Evolutionary conservation across 2,113 vertebrate genomes (phyloP).

Genomic region (Petromus typicus): DNA sequence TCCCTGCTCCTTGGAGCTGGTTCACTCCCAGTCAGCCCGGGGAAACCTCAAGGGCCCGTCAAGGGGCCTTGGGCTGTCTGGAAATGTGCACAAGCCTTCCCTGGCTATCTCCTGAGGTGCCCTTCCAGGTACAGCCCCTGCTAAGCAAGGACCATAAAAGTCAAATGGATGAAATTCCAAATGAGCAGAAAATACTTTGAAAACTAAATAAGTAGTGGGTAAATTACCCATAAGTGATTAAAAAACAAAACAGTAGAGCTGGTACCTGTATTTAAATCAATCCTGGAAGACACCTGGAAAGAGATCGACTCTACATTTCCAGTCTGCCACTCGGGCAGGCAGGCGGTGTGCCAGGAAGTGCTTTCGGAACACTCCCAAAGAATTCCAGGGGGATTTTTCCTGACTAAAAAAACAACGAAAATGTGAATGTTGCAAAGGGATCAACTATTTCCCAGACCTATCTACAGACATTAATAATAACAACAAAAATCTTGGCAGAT

Average conservation of each 20-base stretch:
- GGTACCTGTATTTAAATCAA: background rate
- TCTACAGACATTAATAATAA: background rate
- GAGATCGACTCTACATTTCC: rapidly evolving
- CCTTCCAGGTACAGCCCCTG: background rate
- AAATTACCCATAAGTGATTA: no score
- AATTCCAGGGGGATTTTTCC: no score
- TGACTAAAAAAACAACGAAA: background rate
- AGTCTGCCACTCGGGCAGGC: rapidly evolving
- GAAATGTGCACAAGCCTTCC: background rate
- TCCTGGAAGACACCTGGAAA: rapidly evolving
- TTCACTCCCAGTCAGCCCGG: background rate
- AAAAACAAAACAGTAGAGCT: background rate
- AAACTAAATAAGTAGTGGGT: background rate
- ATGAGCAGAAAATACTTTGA: background rate
- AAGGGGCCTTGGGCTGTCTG: background rate
- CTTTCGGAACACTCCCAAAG: no score
- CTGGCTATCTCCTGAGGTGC: background rate
- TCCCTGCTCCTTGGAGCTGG: background rate
- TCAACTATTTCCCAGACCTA: background rate
- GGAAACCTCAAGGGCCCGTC: background rate
- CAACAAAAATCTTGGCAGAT: background rate
- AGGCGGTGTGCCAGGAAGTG: background rate
- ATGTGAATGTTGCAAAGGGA: no score
- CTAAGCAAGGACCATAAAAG: background rate
- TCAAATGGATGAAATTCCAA: background rate